Percentiles rank a stretch among this genome's conserved stretches.
Evolutionary conservation across 2,888 invertebrate species (phyloP).

Genomic region (Pseudococcus longispinus): DNA sequence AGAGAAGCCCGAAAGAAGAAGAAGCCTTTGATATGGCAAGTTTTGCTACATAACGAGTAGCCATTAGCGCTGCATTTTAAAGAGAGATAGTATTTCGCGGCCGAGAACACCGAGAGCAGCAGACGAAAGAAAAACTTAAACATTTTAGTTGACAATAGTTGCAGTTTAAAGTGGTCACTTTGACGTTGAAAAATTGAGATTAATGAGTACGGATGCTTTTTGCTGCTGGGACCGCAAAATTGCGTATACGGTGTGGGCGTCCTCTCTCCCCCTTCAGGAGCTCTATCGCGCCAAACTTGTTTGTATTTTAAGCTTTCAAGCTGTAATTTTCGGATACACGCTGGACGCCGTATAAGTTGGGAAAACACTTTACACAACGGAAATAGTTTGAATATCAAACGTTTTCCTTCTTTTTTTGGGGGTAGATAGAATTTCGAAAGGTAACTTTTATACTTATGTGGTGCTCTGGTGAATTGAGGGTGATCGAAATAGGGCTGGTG

Average conservation of each 20-base stretch:
- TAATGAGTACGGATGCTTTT: conserved; percentile 43
- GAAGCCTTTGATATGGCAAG: conserved; percentile 13
- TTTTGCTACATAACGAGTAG: conserved; percentile 27
- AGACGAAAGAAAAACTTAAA: conserved; percentile 19
- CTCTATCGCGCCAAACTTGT: not conserved
- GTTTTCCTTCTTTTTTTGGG: not conserved
- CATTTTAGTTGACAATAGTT: conserved; percentile 29
- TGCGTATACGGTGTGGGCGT: not conserved
- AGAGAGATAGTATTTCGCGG: not conserved
- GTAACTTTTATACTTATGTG: not conserved
- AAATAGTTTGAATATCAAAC: not conserved
- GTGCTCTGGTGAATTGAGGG: not conserved
- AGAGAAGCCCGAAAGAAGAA: not conserved
- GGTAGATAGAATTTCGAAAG: not conserved
- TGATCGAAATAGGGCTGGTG: not conserved
- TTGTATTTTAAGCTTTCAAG: conserved; percentile 28
- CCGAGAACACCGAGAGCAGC: not conserved
- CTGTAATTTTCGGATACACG: conserved; percentile 2
- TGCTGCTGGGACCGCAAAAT: conserved; percentile 18
- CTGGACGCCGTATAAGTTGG: not conserved
- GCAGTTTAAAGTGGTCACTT: conserved; percentile 46
- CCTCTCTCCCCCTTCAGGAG: not conserved
- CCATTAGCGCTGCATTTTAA: conserved; percentile 32
- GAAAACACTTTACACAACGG: conserved; percentile 14
- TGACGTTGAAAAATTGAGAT: conserved; percentile 49